phyloP scores from a whole-genome alignment of 2,113 vertebrate genomes.

The Thamnophis sirtalis region DNA sequence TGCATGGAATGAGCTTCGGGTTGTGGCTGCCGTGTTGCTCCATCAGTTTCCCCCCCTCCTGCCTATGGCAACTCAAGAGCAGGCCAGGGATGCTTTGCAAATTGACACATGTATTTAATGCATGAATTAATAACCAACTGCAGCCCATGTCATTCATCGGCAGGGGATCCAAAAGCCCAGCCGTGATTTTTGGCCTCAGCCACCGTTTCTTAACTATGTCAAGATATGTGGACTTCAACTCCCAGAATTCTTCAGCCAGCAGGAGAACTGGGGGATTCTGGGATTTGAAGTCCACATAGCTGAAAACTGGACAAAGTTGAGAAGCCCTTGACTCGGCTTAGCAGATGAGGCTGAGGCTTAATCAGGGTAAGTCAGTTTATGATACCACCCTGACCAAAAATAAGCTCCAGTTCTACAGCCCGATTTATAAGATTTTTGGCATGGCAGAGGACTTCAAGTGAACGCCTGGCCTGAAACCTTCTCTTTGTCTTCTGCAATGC shows the following conservation, averaged over 20 bases:
- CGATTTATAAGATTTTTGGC: background rate
- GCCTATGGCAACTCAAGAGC: too few relatives aligned
- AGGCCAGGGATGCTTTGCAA: too few relatives aligned
- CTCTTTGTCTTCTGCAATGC: background rate
- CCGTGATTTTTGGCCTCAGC: background rate
- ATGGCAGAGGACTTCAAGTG: background rate
- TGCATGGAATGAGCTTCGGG: too few relatives aligned
- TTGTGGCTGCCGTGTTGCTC: too few relatives aligned
- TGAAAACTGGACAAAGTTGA: background rate
- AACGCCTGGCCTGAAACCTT: background rate
- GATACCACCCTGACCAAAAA: background rate
- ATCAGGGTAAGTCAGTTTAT: background rate
- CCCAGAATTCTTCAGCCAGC: background rate
- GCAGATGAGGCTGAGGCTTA: background rate
- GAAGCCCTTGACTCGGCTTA: background rate
- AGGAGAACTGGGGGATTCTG: background rate
- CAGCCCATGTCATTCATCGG: background rate
- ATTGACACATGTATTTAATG: background rate
- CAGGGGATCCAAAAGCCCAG: background rate
- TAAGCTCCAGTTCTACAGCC: background rate
- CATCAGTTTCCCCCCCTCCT: too few relatives aligned
- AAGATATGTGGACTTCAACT: background rate
- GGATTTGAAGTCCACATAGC: background rate
- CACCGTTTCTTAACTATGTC: background rate
- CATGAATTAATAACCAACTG: background rate